Evolutionary conservation across 2,797 vertebrate species (phyloP), one percentile per base, ranked within the genome.

Genomic region (Urocyon cinereoargenteus): DNA sequence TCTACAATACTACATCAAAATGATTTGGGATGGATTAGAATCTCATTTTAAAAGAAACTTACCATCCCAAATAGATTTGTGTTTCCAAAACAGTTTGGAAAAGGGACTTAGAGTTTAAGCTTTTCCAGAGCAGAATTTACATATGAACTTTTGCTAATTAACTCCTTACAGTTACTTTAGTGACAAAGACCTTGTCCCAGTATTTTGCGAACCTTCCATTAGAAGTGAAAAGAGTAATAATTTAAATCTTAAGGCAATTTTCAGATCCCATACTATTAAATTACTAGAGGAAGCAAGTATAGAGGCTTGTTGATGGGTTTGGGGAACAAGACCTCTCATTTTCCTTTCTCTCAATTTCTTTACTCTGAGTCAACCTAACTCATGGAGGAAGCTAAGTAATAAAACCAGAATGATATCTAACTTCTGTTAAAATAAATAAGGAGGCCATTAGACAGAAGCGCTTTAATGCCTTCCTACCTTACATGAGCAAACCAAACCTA

Each of bases 41-140:
- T 73, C 86, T 96, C 66, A 83, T 59, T 53, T 86, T 64, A n/a
- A 49, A 84, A 95, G 53, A 77, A 90, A 78, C 4, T 75, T 66
- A 86, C 8, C 15, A 82, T 53, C 31, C 51, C 36, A 61, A 64
- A 61, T 14, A 68, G 6, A 53, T 84, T 90, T 77, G 78, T 57
- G 31, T 49, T 78, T 82, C 53, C 16, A 86, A 75, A 59, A 83
- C 15, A 78, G 12, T 86, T 77, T 92, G 15, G 10, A 64, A 86
- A 92, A 49, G 22, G 70, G 40, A 61, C 40, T 85, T 73, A 21
- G 0, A 34, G 9, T 34, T 78, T 59, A 94, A 83, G 61, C 4
- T 9, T 40, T 85, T 87, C 5, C 36, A 57, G 66, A 70, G 66
- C 13, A 53, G 88, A 53, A 95, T 90, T 34, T 73, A 28, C 36